Evolutionary conservation across 1,140 invertebrate genomes (phyloP), one percentile per base, ranked within the genome.

Genomic region (Atta texana): DNA sequence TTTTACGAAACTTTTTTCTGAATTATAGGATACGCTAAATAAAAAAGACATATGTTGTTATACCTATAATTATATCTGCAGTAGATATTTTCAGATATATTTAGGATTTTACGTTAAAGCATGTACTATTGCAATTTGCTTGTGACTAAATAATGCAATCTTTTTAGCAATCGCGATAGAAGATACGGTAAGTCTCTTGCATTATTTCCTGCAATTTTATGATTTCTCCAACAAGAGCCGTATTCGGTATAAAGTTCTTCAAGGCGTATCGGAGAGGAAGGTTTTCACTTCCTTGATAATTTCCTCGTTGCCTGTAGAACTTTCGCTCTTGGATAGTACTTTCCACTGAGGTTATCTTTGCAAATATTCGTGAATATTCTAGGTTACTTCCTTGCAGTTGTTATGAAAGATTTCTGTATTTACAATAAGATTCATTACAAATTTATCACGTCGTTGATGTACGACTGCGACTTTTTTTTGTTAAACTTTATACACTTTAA

Each of bases 281-380:
- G 39, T 84, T 74, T 77, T 75, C 55, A 63, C 39, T 84, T 63
- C 24, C 8, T 72, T 44, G 68, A 59, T 84, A 75, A 81, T 81
- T 34, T 81, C 21, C 34, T 57, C 31, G n/a, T 7, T 3, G 31
- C 31, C 6, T 18, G 18, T 61, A 51, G 24, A 51, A 49, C 31
- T 84, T 74, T 49, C 64, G n/a, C 18, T 59, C 21, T 21, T 59
- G 24, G 14, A 28, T 81, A 51, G 16, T 31, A 69, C 77, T 72
- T 82, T 82, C 12, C n/a, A 84, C 34, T 24, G 24, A 51, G 57
- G n/a, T 61, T 12, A 14, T 34, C 12, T 68, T 16, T 34, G 14
- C 7, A 75, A 84, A 55, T 55, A 21, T 81, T 61, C 2, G 8
- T 4, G 39, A 51, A 51, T 74, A 34, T 63, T 82, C 18, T 39